Base-by-base conservation (phyloP, 2,113 vertebrate species). In the Echinops telfairi region DNA sequence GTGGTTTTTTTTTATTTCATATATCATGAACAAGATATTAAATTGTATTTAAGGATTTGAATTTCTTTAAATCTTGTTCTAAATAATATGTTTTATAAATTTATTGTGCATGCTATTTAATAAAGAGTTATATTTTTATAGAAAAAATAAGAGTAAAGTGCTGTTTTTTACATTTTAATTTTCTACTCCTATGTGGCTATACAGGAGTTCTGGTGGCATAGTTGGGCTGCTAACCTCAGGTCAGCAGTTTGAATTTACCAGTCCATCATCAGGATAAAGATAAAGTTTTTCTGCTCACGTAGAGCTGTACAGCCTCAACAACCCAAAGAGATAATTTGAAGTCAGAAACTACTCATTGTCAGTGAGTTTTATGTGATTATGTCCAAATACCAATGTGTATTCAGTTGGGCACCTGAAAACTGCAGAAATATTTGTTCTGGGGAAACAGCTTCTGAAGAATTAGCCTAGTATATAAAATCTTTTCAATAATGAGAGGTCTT, bases 111-210 rank as follows among this genome's bases (percentile, higher is more conserved):
- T 97, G 97, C 97, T 97, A 97, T 97, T 97, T 97, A 97, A 97
- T 97, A 97, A 97, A 97, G 97, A 97, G 95, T 95, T 97, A 97
- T 97, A 97, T 97, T 97, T 97, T 97, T 97, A 96, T 97, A 97
- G 96, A 97, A 97, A 97, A 96, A 89, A 86, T 80, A 86, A 88
- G 92, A 96, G 90, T 97, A 95, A 94, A 93, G 81, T 92, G 95
- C 40, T 97, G 83, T 76, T 57, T 90, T 53, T 91, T 94, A 62
- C 95, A 43, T 83, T 77, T 92, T 85, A 64, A 53, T 78, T 81
- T 94, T 57, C 78, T 33, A 85, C 23, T 87, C 31, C 20, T 17
- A 0, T 70, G 6, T 83, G 17, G 90, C 29, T 92, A 5, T 68
- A 82, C 88, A 5, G 47, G 47, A 53, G 47, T 53, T 6, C 47